Conservation (phyloP, 2,113 vertebrate species). For the Panthera leo region DNA sequence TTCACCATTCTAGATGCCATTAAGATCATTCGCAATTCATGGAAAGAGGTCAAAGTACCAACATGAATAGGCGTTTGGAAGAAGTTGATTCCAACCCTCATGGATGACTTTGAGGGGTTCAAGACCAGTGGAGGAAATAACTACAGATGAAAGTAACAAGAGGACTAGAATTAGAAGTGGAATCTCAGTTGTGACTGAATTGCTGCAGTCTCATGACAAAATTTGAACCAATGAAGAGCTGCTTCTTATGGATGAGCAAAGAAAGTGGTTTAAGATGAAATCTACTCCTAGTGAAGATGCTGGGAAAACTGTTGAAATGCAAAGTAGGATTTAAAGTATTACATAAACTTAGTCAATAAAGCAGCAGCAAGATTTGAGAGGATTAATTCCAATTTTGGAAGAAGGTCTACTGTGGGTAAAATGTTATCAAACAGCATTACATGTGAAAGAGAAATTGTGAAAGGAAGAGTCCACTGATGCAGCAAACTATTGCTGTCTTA, state of each 20-base stretch:
- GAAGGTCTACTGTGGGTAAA: neutral
- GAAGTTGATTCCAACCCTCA: neutral
- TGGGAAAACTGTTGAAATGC: neutral
- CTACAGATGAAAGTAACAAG: neutral
- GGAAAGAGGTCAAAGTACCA: neutral
- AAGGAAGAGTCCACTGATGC: neutral
- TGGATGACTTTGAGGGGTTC: neutral
- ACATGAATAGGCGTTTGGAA: neutral
- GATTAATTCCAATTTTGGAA: neutral
- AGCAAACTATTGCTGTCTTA: neutral
- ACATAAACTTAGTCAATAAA: neutral
- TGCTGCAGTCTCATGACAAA: neutral
- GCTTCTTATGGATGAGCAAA: neutral
- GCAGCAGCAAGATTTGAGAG: neutral
- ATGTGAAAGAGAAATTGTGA: neutral
- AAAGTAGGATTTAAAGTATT: neutral
- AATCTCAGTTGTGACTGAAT: neutral
- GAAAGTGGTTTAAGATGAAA: neutral
- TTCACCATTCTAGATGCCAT: neutral
- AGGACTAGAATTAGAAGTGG: neutral
- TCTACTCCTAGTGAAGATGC: neutral
- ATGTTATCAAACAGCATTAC: neutral
- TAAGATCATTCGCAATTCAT: neutral
- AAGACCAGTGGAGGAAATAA: neutral
- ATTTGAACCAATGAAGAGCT: neutral